phyloP scores from a whole-genome alignment of 2,113 vertebrate genomes.

The Marmota monax region DNA sequence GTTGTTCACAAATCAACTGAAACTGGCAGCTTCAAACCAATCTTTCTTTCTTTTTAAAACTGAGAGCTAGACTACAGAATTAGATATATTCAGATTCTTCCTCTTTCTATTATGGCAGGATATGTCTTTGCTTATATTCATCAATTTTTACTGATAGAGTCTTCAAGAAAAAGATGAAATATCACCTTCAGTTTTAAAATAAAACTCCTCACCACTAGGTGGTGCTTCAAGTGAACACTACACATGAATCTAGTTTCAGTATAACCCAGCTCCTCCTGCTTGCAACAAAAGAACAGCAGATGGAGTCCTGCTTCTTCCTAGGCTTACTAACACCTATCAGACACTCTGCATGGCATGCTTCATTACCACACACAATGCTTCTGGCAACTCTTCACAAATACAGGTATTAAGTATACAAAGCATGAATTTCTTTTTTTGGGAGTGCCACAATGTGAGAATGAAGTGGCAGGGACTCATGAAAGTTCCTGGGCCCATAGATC shows the following conservation, averaged over 20 bases:
- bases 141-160: neutral
- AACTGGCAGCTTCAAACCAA: neutral
- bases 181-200: neutral
- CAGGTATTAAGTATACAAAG: neutral
- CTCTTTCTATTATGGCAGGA: neutral
- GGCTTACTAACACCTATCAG: neutral
- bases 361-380: neutral
- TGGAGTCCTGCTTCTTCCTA: neutral
- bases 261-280: neutral
- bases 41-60: neutral
- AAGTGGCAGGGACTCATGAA: neutral
- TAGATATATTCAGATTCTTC: neutral
- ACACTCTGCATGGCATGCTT: neutral
- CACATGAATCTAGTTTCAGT: neutral
- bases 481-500: neutral
- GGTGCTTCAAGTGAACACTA: neutral
- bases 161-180: conserved; percentile 1
- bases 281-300: neutral
- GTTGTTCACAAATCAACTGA: neutral
- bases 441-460: neutral
- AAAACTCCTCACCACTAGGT: neutral
- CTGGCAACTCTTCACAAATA: neutral
- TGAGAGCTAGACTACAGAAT: neutral
- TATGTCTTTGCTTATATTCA: neutral
- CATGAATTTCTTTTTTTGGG: neutral